phyloP scores from a whole-genome alignment of 2,888 invertebrate species.

The Bimastos eiseni region DNA sequence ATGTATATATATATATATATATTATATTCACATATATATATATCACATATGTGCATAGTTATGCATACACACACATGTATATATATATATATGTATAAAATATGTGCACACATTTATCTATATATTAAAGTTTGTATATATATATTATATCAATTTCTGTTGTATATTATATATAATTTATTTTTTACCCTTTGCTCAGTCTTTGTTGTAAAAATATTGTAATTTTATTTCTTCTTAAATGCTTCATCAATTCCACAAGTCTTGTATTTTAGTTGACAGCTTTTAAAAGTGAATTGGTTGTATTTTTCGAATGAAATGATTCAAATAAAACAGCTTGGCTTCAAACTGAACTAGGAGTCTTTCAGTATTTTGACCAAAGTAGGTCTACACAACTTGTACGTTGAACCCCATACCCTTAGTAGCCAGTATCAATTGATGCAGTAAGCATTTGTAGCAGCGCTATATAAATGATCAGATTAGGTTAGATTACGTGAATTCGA shows the following conservation, averaged over 20 bases:
- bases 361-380: background rate
- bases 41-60: background rate
- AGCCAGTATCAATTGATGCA: no score
- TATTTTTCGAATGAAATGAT: background rate
- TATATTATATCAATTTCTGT: background rate
- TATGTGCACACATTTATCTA: background rate
- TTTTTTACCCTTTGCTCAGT: background rate
- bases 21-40: background rate
- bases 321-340: background rate
- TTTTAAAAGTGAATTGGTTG: background rate
- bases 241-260: background rate
- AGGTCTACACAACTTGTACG: background rate
- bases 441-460: no score
- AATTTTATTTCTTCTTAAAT: background rate
- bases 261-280: background rate
- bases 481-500: no score
- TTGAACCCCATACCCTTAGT: no score
- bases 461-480: no score
- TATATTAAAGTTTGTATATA: background rate
- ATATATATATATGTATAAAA: background rate
- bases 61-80: background rate
- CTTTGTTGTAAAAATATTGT: background rate
- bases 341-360: background rate
- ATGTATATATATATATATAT: background rate
- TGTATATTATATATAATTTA: background rate